phyloP scores from a whole-genome alignment of 2,888 invertebrate species.

The Tetheella fluctuosa region DNA sequence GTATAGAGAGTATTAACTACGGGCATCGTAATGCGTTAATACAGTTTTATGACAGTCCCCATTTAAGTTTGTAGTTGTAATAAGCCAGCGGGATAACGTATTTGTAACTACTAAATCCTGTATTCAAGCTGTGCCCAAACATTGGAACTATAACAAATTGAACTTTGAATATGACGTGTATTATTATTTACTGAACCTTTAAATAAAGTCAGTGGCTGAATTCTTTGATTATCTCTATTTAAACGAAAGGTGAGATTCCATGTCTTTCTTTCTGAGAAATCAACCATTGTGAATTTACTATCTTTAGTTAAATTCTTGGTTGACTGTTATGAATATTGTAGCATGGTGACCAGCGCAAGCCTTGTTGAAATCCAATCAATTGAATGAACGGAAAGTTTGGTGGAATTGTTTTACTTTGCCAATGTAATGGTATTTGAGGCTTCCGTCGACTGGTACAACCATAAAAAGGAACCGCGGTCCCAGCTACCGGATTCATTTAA shows the following conservation, averaged over 20 bases:
- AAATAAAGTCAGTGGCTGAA: neutral
- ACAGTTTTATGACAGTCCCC: conserved; percentile 14
- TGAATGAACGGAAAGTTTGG: conserved; percentile 7
- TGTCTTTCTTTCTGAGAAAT: too few species aligned
- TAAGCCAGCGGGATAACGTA: conserved; percentile 6
- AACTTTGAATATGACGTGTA: neutral
- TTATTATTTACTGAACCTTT: neutral
- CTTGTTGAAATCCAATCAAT: conserved; percentile 10
- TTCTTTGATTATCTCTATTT: neutral
- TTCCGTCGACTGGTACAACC: too few species aligned
- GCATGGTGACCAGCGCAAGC: neutral
- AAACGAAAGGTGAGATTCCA: too few species aligned
- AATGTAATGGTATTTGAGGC: neutral
- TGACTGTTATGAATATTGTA: neutral
- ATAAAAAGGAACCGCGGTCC: too few species aligned
- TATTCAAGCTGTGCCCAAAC: conserved; percentile 31
- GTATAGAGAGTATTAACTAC: neutral
- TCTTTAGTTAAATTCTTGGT: too few species aligned
- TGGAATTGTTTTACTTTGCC: conserved; percentile 6
- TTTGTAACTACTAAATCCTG: conserved; percentile 37
- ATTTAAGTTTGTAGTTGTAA: conserved; percentile 12
- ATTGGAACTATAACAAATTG: conserved; percentile 23
- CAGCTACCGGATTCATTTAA: too few species aligned
- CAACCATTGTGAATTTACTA: too few species aligned
- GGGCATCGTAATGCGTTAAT: conserved; percentile 2